Evolutionary conservation across 1,140 invertebrate genomes (phyloP).

Genomic region (Nasonia longicornis): DNA sequence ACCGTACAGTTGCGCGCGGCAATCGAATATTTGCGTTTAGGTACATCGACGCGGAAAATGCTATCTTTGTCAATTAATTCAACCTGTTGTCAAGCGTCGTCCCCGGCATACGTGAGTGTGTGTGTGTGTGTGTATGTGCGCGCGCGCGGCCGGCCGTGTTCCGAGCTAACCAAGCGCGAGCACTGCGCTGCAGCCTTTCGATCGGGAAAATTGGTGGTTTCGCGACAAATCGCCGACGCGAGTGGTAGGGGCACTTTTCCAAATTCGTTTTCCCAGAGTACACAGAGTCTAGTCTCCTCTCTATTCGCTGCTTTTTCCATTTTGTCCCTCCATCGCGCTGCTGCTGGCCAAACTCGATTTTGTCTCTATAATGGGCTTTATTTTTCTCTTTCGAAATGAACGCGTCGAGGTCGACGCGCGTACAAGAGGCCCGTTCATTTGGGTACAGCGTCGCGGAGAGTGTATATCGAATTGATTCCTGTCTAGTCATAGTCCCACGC

Average conservation of each 20-base stretch:
- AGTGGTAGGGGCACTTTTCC: background rate
- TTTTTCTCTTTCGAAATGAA: background rate
- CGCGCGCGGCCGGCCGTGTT: background rate
- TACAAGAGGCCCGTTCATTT: background rate
- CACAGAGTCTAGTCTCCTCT: background rate
- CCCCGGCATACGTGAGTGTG: background rate
- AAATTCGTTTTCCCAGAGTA: constrained; percentile 26
- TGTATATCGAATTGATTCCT: constrained; percentile 13
- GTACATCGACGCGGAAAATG: constrained; percentile 64
- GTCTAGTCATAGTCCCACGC: constrained; percentile 40
- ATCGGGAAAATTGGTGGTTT: constrained; percentile 58
- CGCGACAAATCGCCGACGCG: constrained; percentile 34
- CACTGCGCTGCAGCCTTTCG: background rate
- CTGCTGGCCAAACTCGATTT: constrained; percentile 2
- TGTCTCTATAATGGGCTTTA: background rate
- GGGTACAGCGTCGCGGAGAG: background rate
- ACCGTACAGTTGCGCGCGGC: constrained; percentile 41
- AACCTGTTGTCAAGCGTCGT: constrained; percentile 61
- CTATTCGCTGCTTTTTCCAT: background rate
- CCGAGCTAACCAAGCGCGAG: constrained; percentile 19
- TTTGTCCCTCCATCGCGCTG: background rate
- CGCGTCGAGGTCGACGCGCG: background rate
- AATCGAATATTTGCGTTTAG: constrained; percentile 66
- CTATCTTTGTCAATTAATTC: constrained; percentile 69
- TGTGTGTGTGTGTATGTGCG: background rate